Conservation (phyloP, 2,113 vertebrate genomes). For the Passer domesticus region DNA sequence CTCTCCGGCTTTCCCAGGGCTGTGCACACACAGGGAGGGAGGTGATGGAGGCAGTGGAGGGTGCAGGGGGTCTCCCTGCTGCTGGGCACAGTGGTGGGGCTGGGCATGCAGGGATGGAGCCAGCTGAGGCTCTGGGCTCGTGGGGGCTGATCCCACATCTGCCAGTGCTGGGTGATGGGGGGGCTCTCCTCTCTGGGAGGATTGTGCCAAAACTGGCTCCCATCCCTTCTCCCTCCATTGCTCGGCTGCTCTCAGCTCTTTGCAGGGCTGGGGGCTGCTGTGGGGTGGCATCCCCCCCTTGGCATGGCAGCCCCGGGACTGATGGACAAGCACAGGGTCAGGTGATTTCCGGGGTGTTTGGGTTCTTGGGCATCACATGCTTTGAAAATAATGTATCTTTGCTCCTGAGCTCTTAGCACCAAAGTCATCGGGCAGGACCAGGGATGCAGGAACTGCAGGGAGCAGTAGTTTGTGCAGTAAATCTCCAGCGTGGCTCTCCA, state of each 20-base stretch:
- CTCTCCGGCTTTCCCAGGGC: background rate
- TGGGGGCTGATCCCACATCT: background rate
- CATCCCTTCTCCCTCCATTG: background rate
- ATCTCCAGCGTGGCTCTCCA: constrained; percentile 57
- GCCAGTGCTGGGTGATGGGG: background rate
- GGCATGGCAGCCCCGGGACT: background rate
- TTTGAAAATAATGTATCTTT: background rate
- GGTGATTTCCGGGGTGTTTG: background rate
- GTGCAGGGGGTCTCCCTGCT: background rate
- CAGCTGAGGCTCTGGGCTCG: background rate
- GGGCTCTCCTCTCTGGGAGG: background rate
- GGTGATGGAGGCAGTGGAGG: background rate
- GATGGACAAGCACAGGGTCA: background rate
- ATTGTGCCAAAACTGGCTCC: background rate
- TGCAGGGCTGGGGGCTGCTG: background rate
- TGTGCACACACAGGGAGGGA: accelerated
- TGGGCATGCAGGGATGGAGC: accelerated
- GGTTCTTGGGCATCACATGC: accelerated
- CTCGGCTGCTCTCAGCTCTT: background rate
- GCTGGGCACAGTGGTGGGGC: background rate
- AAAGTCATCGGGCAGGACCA: background rate
- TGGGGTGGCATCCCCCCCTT: background rate
- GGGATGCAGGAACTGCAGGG: constrained; percentile 40
- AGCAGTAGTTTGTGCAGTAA: constrained; percentile 38
- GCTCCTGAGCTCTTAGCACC: background rate